phyloP scores from a whole-genome alignment of 2,888 invertebrate species.

The Halocaridina rubra region DNA sequence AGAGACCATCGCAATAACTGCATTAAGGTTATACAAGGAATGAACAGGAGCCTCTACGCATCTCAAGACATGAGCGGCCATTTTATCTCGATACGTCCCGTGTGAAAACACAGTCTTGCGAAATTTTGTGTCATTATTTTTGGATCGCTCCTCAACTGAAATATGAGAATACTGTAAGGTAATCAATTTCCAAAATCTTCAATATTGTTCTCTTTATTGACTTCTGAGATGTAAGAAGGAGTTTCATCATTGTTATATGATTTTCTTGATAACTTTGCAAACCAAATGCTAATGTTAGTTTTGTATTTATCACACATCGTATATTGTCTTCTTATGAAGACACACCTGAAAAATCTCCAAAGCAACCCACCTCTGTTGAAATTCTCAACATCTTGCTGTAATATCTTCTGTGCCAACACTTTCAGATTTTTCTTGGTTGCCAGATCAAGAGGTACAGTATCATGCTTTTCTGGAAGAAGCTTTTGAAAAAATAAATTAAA shows the following conservation, averaged over 20 bases:
- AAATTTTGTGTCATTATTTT: constrained; percentile 33
- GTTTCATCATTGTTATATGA: no score
- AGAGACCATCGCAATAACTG: constrained; percentile 26
- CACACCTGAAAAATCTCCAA: no score
- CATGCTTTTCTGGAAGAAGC: background rate
- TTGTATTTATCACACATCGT: no score
- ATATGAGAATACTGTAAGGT: background rate
- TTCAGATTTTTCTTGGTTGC: constrained; percentile 22
- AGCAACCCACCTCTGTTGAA: constrained; percentile 22
- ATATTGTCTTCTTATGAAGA: no score
- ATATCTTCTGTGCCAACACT: constrained; percentile 26
- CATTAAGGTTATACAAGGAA: constrained; percentile 70
- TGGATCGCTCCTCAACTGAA: constrained; percentile 25
- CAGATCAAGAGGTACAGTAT: background rate
- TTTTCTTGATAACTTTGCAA: no score
- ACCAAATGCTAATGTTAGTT: no score
- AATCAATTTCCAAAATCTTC: background rate
- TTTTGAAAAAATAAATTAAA: background rate
- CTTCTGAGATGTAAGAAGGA: no score
- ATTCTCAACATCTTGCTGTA: constrained; percentile 20
- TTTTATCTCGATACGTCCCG: constrained; percentile 86
- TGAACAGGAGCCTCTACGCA: constrained; percentile 88
- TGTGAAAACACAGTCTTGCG: constrained; percentile 40
- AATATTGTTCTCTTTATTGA: no score
- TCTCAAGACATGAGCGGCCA: constrained; percentile 84